Conservation (phyloP, 2,797 vertebrate species). For the Odontamblyopus rebecca region DNA sequence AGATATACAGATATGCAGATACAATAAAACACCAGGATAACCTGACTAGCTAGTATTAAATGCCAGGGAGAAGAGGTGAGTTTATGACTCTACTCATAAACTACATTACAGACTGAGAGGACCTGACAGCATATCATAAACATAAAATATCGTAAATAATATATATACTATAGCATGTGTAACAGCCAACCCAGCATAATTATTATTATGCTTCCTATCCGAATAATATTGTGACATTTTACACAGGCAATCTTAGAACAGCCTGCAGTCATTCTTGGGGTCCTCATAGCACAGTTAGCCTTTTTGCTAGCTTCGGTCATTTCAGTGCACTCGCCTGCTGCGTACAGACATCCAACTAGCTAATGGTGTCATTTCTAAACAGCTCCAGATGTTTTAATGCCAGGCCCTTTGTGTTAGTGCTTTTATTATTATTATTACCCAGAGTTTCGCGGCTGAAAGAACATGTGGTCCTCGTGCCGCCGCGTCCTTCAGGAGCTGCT, state of each 20-base stretch:
- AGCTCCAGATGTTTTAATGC: not conserved
- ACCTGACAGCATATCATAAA: too few species aligned
- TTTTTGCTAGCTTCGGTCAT: not conserved
- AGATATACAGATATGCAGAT: too few species aligned
- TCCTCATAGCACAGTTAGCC: slow-evolving; percentile 21
- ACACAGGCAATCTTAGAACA: not conserved
- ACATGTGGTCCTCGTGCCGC: slow-evolving; percentile 70
- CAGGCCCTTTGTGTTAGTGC: not conserved
- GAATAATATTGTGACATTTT: not conserved
- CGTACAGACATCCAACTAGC: not conserved
- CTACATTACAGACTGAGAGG: too few species aligned
- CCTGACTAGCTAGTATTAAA: too few species aligned
- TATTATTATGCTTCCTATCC: too few species aligned
- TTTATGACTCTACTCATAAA: too few species aligned
- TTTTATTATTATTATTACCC: rapidly evolving
- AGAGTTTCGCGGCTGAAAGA: not conserved
- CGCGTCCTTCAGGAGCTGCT: slow-evolving; percentile 69
- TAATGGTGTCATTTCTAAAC: not conserved
- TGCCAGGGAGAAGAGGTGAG: too few species aligned
- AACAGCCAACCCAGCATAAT: too few species aligned
- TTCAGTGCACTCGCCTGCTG: too few species aligned
- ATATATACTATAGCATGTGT: too few species aligned
- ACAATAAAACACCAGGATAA: too few species aligned
- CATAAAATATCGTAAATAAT: too few species aligned
- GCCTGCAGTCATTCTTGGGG: slow-evolving; percentile 2